A percentile compares a stretch with the other conserved stretches of the same genome.
phyloP scores from a whole-genome alignment of 2,888 invertebrate species.

The Folsomia manolachei region DNA sequence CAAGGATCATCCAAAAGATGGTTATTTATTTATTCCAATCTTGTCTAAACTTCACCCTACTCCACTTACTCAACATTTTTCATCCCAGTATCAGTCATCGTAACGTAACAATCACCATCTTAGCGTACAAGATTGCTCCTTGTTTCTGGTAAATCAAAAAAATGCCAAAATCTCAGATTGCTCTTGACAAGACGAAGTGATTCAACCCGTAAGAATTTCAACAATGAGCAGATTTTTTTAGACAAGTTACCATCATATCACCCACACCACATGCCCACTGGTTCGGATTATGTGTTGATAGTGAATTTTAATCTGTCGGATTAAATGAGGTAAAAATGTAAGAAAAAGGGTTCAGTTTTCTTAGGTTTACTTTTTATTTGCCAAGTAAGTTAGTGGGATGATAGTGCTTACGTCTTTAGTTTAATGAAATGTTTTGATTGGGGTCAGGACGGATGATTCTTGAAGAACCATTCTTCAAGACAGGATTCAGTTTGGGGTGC shows the following conservation, averaged over 20 bases:
- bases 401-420: background rate
- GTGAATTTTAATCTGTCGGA: background rate
- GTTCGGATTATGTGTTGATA: background rate
- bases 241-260: background rate
- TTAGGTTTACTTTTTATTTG: too few relatives aligned
- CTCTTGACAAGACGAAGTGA: background rate
- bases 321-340: background rate
- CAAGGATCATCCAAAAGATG: background rate
- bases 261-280: background rate
- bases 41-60: background rate
- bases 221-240: background rate
- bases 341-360: background rate
- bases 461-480: too few relatives aligned
- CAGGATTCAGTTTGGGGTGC: background rate
- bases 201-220: background rate
- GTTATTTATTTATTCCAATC: background rate
- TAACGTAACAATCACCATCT: background rate
- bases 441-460: background rate
- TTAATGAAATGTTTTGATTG: background rate
- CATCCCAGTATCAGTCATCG: background rate
- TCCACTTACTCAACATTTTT: background rate
- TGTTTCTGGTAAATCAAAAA: background rate
- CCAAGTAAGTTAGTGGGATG: background rate
- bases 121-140: background rate
- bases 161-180: background rate